Evolutionary conservation across 2,888 invertebrate genomes (phyloP).

Genomic region (Drosophila meridiana): DNA sequence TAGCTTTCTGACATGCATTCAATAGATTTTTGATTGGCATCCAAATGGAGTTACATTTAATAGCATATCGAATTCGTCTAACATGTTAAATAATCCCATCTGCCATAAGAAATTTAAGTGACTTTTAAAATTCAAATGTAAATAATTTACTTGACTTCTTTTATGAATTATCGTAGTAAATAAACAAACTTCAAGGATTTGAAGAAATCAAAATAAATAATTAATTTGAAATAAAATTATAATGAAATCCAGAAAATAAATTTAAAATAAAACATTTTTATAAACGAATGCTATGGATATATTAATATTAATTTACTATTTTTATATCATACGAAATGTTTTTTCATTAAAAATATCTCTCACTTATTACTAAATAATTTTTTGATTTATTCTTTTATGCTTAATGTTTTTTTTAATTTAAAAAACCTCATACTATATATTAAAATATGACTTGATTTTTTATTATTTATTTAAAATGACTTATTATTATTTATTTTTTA

Average conservation of each 20-base stretch:
- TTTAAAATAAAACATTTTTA: background rate
- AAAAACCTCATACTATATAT: too few species aligned
- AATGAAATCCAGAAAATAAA: too few species aligned
- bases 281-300: too few species aligned
- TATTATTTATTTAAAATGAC: too few species aligned
- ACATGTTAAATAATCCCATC: slow-evolving; percentile 5
- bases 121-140: slow-evolving; percentile 14
- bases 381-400: too few species aligned
- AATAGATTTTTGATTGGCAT: slow-evolving; percentile 56
- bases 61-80: slow-evolving; percentile 36
- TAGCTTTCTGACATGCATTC: slow-evolving; percentile 61
- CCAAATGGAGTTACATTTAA: slow-evolving; percentile 37
- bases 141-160: background rate
- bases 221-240: background rate
- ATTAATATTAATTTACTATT: too few species aligned
- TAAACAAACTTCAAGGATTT: background rate
- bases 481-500: too few species aligned
- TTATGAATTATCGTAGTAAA: background rate
- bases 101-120: slow-evolving; percentile 1
- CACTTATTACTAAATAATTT: too few species aligned
- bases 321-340: too few species aligned
- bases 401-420: too few species aligned
- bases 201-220: background rate
- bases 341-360: too few species aligned
- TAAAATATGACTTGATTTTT: too few species aligned